Conservation (phyloP, 2,113 vertebrate species). For the Dicentrarchus labrax region DNA sequence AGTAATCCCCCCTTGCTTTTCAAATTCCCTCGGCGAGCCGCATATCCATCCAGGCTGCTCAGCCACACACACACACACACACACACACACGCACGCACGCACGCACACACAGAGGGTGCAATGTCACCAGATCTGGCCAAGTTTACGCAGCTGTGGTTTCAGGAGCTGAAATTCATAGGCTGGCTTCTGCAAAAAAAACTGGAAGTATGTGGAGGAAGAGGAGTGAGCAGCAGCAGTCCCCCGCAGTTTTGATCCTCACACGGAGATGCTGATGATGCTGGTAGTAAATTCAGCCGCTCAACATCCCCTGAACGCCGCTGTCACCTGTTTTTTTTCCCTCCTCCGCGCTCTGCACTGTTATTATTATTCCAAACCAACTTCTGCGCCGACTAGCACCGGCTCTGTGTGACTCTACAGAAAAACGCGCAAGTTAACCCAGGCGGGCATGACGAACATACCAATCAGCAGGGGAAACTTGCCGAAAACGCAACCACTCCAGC, state of each 20-base stretch:
- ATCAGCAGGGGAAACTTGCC: slow-evolving; percentile 58
- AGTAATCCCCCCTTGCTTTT: slow-evolving; percentile 66
- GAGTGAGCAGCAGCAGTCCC: slow-evolving; percentile 44
- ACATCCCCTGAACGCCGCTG: slow-evolving; percentile 9
- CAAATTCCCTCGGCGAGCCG: slow-evolving; percentile 66
- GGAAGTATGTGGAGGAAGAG: slow-evolving; percentile 33
- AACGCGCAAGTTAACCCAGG: slow-evolving; percentile 46
- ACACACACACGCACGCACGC: neutral
- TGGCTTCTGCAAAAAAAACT: slow-evolving; percentile 23
- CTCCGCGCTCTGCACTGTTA: slow-evolving; percentile 13
- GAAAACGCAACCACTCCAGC: slow-evolving; percentile 32
- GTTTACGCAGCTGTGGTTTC: slow-evolving; percentile 67
- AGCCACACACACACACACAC: slow-evolving; percentile 3
- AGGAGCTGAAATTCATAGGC: slow-evolving; percentile 22
- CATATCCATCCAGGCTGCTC: slow-evolving; percentile 65
- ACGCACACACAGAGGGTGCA: slow-evolving; percentile 31
- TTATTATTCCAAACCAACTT: slow-evolving; percentile 66
- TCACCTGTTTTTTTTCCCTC: slow-evolving; percentile 24
- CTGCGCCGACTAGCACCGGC: slow-evolving; percentile 14
- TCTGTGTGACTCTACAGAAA: slow-evolving; percentile 27
- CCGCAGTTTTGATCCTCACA: slow-evolving; percentile 54
- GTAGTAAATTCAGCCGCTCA: slow-evolving; percentile 54
- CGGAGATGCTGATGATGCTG: slow-evolving; percentile 54
- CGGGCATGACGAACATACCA: slow-evolving; percentile 50
- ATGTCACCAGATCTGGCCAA: slow-evolving; percentile 70